These are phyloP conservation scores for Alosa sapidissima DNA, from an alignment of 2,797 vertebrate genomes.

Conservation along the genomic window DNA sequence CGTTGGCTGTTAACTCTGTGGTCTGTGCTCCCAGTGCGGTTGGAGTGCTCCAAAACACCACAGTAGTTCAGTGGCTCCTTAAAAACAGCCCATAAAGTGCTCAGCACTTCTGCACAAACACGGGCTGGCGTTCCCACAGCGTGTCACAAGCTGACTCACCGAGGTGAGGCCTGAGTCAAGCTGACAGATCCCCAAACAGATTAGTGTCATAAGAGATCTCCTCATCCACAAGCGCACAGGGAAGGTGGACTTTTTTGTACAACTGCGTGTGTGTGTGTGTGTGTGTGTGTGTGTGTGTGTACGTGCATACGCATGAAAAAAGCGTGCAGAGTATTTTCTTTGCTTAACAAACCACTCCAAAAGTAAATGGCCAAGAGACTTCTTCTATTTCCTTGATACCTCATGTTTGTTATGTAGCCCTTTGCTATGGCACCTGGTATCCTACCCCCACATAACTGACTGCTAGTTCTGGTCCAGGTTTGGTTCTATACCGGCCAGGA, in stretches of 20 bases:
- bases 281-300: slow-evolving; percentile 13
- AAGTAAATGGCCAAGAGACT: too few relatives aligned
- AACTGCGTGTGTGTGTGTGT: not conserved
- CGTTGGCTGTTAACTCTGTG: not conserved
- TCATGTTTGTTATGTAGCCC: too few relatives aligned
- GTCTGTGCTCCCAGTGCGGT: not conserved
- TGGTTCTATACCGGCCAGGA: too few relatives aligned
- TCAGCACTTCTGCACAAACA: not conserved
- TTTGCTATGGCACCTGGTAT: too few relatives aligned
- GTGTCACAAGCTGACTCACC: slow-evolving; percentile 31
- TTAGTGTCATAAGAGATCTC: slow-evolving; percentile 49
- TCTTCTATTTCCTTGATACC: too few relatives aligned
- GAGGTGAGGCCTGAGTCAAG: slow-evolving; percentile 46
- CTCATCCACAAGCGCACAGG: not conserved
- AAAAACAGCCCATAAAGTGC: not conserved
- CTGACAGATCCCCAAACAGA: slow-evolving; percentile 47
- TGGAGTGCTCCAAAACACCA: not conserved
- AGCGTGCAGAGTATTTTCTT: not conserved
- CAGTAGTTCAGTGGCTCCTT: not conserved
- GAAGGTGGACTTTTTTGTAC: not conserved
- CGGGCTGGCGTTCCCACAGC: not conserved
- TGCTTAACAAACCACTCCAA: too few relatives aligned
- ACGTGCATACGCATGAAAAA: not conserved
- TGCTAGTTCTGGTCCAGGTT: too few relatives aligned
- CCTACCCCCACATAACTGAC: too few relatives aligned